A percentile compares a stretch with the other conserved stretches of the same genome.
Conservation (phyloP, 2,797 vertebrate species). For the Scolopax rusticola region DNA sequence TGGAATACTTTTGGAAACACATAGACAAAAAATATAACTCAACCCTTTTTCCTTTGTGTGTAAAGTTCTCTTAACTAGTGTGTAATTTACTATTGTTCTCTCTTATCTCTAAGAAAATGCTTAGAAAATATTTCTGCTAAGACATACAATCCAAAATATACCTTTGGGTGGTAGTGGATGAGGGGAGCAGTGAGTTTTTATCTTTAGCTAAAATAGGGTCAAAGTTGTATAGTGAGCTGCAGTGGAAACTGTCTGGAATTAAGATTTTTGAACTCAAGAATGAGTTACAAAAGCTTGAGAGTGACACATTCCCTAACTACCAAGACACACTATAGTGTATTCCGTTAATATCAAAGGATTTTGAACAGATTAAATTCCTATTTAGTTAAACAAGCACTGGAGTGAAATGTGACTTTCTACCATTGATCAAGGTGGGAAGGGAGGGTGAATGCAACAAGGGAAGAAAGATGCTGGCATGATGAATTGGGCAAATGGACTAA, state of each 20-base stretch:
- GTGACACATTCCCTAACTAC: neutral
- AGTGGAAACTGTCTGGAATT: neutral
- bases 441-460: neutral
- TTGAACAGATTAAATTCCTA: neutral
- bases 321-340: neutral
- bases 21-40: neutral
- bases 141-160: neutral
- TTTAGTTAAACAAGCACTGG: neutral
- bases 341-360: neutral
- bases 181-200: neutral
- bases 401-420: neutral
- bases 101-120: neutral
- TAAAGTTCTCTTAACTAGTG: neutral
- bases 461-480: neutral
- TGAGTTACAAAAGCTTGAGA: neutral
- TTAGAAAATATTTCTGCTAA: neutral
- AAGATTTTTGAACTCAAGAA: neutral
- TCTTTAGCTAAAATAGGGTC: neutral
- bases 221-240: neutral
- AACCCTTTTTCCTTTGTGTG: neutral
- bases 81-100: neutral
- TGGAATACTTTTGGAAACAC: neutral
- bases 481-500: neutral
- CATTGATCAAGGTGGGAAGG: neutral
- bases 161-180: neutral